Evolutionary conservation across 2,888 invertebrate genomes (phyloP).

Genomic region (Tipula unca): DNA sequence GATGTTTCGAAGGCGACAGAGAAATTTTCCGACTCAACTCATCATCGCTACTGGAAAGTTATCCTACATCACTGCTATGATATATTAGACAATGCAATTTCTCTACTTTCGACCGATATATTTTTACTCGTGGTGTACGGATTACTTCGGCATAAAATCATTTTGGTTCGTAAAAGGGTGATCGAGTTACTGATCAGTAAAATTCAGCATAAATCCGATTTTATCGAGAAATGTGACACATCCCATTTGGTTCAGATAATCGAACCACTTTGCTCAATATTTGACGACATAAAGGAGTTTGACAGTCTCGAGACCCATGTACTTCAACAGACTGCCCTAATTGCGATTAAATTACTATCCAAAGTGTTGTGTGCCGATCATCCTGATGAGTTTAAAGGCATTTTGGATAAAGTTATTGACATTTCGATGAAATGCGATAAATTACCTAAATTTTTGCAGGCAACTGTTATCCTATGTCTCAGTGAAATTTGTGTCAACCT

Average conservation of each 20-base stretch:
- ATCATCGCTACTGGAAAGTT: conserved; percentile 72
- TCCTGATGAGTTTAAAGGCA: conserved; percentile 59
- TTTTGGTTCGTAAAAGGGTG: conserved; percentile 66
- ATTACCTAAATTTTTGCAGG: conserved; percentile 47
- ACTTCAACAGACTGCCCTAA: conserved; percentile 73
- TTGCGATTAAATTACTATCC: conserved; percentile 75
- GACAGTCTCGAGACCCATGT: conserved; percentile 52
- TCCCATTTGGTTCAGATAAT: conserved; percentile 50
- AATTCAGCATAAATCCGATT: conserved; percentile 58
- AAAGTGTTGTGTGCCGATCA: conserved; percentile 58
- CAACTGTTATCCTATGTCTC: conserved; percentile 65
- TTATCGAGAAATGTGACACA: conserved; percentile 48
- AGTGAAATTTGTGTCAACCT: conserved; percentile 70
- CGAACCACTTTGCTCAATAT: conserved; percentile 51
- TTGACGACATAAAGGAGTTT: conserved; percentile 46
- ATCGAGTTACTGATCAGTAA: conserved; percentile 80
- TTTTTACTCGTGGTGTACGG: conserved; percentile 71
- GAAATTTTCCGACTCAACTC: conserved; percentile 47
- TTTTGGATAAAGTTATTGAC: conserved; percentile 58
- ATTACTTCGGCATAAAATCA: conserved; percentile 59
- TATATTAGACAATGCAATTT: conserved; percentile 69
- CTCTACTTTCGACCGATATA: conserved; percentile 66
- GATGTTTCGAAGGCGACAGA: conserved; percentile 55
- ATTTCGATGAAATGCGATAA: conserved; percentile 32
- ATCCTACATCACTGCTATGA: conserved; percentile 72